Conservation (phyloP, 2,888 invertebrate species). For the Steinernema carpocapsae region DNA sequence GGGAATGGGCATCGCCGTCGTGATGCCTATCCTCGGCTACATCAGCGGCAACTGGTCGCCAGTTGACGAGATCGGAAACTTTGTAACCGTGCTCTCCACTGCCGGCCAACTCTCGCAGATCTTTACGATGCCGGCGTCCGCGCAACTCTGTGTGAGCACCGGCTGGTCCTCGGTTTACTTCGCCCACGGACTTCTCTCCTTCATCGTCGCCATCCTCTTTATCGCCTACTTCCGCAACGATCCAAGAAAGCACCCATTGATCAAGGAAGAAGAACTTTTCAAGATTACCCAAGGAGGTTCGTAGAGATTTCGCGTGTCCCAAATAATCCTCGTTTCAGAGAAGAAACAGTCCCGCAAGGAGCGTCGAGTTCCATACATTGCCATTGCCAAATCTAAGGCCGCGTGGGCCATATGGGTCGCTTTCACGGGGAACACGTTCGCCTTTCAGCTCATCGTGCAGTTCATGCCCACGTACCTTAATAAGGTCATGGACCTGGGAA, state of each 20-base stretch:
- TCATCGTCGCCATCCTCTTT: slow-evolving; percentile 44
- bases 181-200: slow-evolving; percentile 45
- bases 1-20: slow-evolving; percentile 48
- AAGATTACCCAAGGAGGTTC: slow-evolving; percentile 45
- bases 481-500: slow-evolving; percentile 52
- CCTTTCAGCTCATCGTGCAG: slow-evolving; percentile 56
- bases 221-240: slow-evolving; percentile 49
- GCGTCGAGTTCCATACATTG: slow-evolving; percentile 44
- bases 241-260: slow-evolving; percentile 46
- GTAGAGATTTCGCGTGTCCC: not conserved
- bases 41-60: slow-evolving; percentile 55
- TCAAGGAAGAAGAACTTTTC: slow-evolving; percentile 43
- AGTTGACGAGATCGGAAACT: slow-evolving; percentile 52
- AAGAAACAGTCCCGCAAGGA: not conserved
- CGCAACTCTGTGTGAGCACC: slow-evolving; percentile 48
- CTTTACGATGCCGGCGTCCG: slow-evolving; percentile 55
- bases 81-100: slow-evolving; percentile 51
- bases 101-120: slow-evolving; percentile 55
- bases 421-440: slow-evolving; percentile 55
- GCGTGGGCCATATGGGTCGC: slow-evolving; percentile 56
- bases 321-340: not conserved
- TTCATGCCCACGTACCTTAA: slow-evolving; percentile 58
- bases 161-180: slow-evolving; percentile 42
- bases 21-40: slow-evolving; percentile 53
- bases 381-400: slow-evolving; percentile 43